These are phyloP conservation scores for Apotomis turbidana DNA, from an alignment of 2,888 invertebrate genomes.

Conservation along the genomic window DNA sequence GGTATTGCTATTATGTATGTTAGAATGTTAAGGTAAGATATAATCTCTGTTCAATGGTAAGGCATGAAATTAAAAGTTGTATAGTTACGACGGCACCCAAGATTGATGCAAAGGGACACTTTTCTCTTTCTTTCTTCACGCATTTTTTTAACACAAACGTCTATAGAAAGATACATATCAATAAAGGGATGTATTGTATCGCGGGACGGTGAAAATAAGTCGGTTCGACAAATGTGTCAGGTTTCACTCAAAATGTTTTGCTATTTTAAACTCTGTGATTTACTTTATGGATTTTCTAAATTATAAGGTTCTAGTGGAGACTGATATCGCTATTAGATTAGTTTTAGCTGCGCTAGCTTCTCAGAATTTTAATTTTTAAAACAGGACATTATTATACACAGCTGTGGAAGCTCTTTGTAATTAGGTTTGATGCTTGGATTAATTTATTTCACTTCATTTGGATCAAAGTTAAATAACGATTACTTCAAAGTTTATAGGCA, in stretches of 20 bases:
- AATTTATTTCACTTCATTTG: slow-evolving; percentile 14
- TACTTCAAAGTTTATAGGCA: slow-evolving; percentile 12
- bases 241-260: slow-evolving; percentile 77
- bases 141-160: slow-evolving; percentile 65
- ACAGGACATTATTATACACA: slow-evolving; percentile 64
- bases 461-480: not conserved
- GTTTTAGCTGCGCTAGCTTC: slow-evolving; percentile 84
- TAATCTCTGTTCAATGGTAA: slow-evolving; percentile 74
- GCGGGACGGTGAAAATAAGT: slow-evolving; percentile 66
- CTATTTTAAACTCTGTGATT: slow-evolving; percentile 82
- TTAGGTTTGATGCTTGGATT: slow-evolving; percentile 13
- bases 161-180: slow-evolving; percentile 83
- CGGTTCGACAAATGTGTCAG: slow-evolving; percentile 67
- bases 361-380: slow-evolving; percentile 74
- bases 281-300: slow-evolving; percentile 83
- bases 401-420: slow-evolving; percentile 29
- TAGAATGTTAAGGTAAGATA: slow-evolving; percentile 74
- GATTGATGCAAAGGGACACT: slow-evolving; percentile 79
- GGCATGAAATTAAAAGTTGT: slow-evolving; percentile 64
- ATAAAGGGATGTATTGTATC: slow-evolving; percentile 70
- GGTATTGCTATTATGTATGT: slow-evolving; percentile 72
- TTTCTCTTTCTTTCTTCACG: slow-evolving; percentile 65
- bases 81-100: slow-evolving; percentile 72
- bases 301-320: slow-evolving; percentile 83
- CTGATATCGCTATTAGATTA: slow-evolving; percentile 82